Percentiles rank a stretch among this genome's conserved stretches.
Evolutionary conservation across 2,888 invertebrate species (phyloP).

Genomic region (Zaprionus obscuricornis): DNA sequence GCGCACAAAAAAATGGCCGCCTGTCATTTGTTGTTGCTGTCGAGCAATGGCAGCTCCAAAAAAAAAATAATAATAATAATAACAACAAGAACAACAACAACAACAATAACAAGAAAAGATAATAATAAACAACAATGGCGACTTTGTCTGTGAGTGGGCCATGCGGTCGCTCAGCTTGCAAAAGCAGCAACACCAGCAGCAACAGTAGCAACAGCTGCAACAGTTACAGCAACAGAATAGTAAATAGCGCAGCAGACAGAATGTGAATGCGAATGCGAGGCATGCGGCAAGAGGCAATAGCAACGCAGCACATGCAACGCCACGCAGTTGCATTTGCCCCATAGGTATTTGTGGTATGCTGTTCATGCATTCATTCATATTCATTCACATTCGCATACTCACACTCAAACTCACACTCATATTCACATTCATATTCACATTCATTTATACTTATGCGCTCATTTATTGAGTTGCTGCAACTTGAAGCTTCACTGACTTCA

Average conservation of each 20-base stretch:
- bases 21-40: slow-evolving; percentile 49
- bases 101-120: slow-evolving; percentile 7
- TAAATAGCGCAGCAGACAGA: slow-evolving; percentile 34
- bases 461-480: too few species aligned
- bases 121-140: slow-evolving; percentile 50
- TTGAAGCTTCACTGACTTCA: too few species aligned
- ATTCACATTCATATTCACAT: not conserved
- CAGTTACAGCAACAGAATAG: slow-evolving; percentile 36
- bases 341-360: slow-evolving; percentile 30
- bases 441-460: too few species aligned
- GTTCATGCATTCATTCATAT: slow-evolving; percentile 47
- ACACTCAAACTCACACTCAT: slow-evolving; percentile 15
- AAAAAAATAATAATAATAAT: slow-evolving; percentile 2
- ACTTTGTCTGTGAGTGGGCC: slow-evolving; percentile 46
- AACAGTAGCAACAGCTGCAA: slow-evolving; percentile 44
- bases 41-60: slow-evolving; percentile 35
- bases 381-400: too few species aligned
- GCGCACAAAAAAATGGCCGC: slow-evolving; percentile 45
- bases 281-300: slow-evolving; percentile 6
- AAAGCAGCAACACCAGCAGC: slow-evolving; percentile 15
- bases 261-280: slow-evolving; percentile 40
- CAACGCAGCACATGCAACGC: too few species aligned
- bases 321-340: slow-evolving; percentile 3
- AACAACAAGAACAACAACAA: slow-evolving; percentile 1
- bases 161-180: slow-evolving; percentile 45